A percentile compares a stretch with the other conserved stretches of the same genome.
phyloP scores from a whole-genome alignment of 1,140 invertebrate species.

The Philotrypesis tridentata region DNA sequence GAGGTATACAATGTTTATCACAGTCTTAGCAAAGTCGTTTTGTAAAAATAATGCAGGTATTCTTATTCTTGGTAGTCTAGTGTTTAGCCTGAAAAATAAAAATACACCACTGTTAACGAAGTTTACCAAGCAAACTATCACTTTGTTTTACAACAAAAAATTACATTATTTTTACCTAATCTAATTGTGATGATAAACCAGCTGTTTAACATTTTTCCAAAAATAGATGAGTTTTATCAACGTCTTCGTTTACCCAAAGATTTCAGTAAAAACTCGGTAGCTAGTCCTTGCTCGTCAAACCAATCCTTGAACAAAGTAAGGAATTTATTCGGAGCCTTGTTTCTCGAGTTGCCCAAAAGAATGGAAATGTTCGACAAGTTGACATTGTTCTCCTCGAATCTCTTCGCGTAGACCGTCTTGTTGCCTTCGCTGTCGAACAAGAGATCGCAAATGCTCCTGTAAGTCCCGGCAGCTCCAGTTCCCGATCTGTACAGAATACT shows the following conservation, averaged over 20 bases:
- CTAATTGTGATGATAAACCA: neutral
- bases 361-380: neutral
- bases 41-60: neutral
- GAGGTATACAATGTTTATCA: neutral
- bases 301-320: neutral
- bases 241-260: neutral
- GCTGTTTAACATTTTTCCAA: no score
- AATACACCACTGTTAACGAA: neutral
- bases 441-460: slow-evolving; percentile 9
- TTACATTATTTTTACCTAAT: neutral
- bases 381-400: neutral
- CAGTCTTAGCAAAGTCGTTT: neutral
- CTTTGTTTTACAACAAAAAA: neutral
- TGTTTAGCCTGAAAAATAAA: neutral
- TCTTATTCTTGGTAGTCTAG: neutral
- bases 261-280: neutral
- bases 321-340: neutral
- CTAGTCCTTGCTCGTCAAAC: neutral
- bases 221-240: neutral
- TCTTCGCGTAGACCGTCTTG: neutral
- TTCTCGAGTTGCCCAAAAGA: slow-evolving; percentile 38
- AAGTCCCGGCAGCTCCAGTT: neutral
- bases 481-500: slow-evolving; percentile 52
- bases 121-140: neutral
- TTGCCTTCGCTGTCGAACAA: slow-evolving; percentile 23